phyloP scores from a whole-genome alignment of 2,113 vertebrate genomes.

The Psophia crepitans region DNA sequence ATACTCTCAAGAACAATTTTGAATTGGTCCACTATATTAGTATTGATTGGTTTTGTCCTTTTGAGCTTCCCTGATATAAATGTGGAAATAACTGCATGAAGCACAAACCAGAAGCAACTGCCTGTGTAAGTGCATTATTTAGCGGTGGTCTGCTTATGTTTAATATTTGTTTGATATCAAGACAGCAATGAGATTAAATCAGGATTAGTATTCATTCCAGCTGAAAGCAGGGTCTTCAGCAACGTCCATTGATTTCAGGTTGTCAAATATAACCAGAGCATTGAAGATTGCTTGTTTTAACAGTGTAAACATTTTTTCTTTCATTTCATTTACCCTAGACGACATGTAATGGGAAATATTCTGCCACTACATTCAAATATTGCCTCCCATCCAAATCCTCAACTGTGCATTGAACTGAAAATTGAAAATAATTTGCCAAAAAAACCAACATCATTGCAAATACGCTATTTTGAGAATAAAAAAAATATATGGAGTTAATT shows the following conservation, averaged over 20 bases:
- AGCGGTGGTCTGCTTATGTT: not conserved
- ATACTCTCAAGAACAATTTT: constrained; percentile 38
- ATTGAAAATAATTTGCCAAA: not conserved
- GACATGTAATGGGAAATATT: not conserved
- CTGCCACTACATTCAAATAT: not conserved
- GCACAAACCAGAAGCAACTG: not conserved
- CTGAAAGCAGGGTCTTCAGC: not conserved
- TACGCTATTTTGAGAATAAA: not conserved
- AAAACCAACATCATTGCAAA: not conserved
- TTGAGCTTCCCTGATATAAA: constrained; percentile 46
- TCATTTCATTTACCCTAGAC: not conserved
- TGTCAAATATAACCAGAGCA: not conserved
- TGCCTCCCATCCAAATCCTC: not conserved
- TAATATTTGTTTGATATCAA: not conserved
- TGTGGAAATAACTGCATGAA: constrained; percentile 58
- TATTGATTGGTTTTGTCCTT: constrained; percentile 67
- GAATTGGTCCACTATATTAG: constrained; percentile 33
- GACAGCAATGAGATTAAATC: not conserved
- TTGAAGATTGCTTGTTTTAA: not conserved
- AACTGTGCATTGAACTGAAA: not conserved
- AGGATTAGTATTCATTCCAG: not conserved
- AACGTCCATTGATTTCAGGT: not conserved
- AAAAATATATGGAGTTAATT: not conserved
- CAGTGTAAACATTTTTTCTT: not conserved
- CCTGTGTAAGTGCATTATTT: not conserved